A percentile compares a stretch with the other conserved stretches of the same genome.
These are phyloP conservation scores for Limnodromus scolopaceus DNA, from an alignment of 2,797 vertebrate species.

Conservation along the genomic window DNA sequence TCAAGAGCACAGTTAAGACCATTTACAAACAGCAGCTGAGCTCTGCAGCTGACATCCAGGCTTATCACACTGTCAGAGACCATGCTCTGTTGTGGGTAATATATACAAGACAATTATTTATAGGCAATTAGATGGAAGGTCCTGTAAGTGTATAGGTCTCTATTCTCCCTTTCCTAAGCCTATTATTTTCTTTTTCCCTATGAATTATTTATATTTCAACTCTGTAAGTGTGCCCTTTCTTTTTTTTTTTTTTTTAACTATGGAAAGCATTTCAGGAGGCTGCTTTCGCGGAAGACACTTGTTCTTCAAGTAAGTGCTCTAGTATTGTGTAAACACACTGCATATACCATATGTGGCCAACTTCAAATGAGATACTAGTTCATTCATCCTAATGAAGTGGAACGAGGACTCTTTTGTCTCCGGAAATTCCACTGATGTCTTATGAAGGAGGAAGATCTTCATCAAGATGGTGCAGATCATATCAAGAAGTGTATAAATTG, in stretches of 20 bases:
- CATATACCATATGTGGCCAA: not conserved
- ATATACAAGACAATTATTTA: constrained; percentile 45
- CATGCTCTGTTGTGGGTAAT: constrained; percentile 3
- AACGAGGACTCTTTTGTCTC: not conserved
- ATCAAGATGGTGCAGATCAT: not conserved
- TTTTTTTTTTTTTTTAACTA: not conserved
- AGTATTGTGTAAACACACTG: not conserved
- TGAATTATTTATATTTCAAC: constrained; percentile 64
- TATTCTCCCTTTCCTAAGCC: constrained; percentile 20
- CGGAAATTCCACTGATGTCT: constrained; percentile 15
- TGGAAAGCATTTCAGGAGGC: not conserved
- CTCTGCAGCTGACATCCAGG: constrained; percentile 56
- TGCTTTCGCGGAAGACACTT: not conserved
- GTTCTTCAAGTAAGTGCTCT: constrained; percentile 28
- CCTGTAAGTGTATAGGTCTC: constrained; percentile 26
- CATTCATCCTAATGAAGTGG: not conserved
- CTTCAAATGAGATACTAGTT: constrained; percentile 31
- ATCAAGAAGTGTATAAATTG: not conserved
- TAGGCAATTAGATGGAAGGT: constrained; percentile 40
- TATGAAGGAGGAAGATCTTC: not conserved
- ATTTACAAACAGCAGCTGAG: constrained; percentile 72
- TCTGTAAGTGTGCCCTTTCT: not conserved
- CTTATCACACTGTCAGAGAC: constrained; percentile 35
- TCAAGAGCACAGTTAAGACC: constrained; percentile 68
- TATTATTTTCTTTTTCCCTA: not conserved